Percentiles rank a stretch among this genome's conserved stretches.
Evolutionary conservation across 2,113 vertebrate genomes (phyloP).

Genomic region (Colinus virginianus): DNA sequence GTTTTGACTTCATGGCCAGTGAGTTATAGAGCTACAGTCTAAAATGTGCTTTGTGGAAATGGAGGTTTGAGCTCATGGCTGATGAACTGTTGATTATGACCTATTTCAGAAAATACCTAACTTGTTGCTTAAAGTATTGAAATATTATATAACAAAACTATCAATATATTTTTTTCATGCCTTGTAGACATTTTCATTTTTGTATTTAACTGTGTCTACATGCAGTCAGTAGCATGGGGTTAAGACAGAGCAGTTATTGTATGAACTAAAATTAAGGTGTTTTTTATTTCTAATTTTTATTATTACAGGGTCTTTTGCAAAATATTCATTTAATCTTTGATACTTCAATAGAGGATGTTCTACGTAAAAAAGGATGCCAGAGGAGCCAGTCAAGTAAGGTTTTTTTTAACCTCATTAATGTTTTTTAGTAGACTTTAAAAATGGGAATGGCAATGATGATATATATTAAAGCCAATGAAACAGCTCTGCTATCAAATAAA

Average conservation of each 20-base stretch:
- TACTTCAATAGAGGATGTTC: conserved; percentile 87
- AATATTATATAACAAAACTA: neutral
- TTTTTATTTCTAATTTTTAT: neutral
- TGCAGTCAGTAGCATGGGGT: neutral
- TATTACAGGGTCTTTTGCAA: conserved; percentile 91
- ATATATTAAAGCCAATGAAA: neutral
- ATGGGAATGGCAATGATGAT: neutral
- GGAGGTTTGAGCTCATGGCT: neutral
- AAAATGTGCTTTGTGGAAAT: neutral
- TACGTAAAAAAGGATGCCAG: conserved; percentile 89
- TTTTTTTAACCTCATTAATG: neutral
- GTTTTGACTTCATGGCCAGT: neutral
- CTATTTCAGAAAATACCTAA: neutral
- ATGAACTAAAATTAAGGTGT: neutral
- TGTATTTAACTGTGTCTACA: neutral
- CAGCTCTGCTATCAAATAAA: neutral
- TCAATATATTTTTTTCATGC: neutral
- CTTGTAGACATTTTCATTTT: neutral
- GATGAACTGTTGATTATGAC: neutral
- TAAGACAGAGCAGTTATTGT: neutral
- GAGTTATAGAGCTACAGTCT: neutral
- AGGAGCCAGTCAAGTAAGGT: conserved; percentile 84
- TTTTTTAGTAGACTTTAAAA: neutral
- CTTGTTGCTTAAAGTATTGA: neutral
- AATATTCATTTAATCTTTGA: conserved; percentile 90